A percentile compares a stretch with the other conserved stretches of the same genome.
Conservation (phyloP, 2,888 invertebrate genomes). For the Phyllotreta striolata region DNA sequence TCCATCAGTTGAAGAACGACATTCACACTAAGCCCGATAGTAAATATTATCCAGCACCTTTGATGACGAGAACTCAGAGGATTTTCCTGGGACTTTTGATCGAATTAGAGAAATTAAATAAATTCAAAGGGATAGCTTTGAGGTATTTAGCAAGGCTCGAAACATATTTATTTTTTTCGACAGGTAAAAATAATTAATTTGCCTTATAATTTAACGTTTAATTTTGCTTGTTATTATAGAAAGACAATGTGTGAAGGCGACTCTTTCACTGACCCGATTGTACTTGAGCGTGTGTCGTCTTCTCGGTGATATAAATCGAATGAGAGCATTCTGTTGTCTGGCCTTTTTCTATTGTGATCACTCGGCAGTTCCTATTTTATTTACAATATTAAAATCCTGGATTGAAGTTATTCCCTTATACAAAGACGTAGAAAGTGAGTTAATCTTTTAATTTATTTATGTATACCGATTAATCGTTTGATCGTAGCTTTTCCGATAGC, state of each 20-base stretch:
- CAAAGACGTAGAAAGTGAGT: slow-evolving; percentile 48
- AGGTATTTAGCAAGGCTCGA: slow-evolving; percentile 24
- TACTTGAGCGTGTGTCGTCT: slow-evolving; percentile 53
- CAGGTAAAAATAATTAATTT: neutral
- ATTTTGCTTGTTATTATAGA: neutral
- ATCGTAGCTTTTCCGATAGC: slow-evolving; percentile 57
- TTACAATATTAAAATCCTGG: slow-evolving; percentile 60
- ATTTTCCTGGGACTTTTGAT: slow-evolving; percentile 58
- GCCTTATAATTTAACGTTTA: neutral
- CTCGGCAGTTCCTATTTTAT: slow-evolving; percentile 56
- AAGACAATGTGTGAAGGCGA: slow-evolving; percentile 30
- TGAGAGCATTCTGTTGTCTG: slow-evolving; percentile 61
- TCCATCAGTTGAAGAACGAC: slow-evolving; percentile 47
- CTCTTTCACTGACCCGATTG: slow-evolving; percentile 49
- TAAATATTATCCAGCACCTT: slow-evolving; percentile 61
- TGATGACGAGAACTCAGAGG: slow-evolving; percentile 60
- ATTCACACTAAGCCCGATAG: slow-evolving; percentile 53
- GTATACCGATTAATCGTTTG: neutral
- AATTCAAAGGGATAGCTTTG: slow-evolving; percentile 45
- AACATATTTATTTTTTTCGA: too few species aligned
- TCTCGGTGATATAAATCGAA: slow-evolving; percentile 57
- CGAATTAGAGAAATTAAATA: slow-evolving; percentile 52
- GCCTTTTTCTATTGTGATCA: slow-evolving; percentile 60
- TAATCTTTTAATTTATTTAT: slow-evolving; percentile 14
- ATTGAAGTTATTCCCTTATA: slow-evolving; percentile 60